Evolutionary conservation across 2,888 invertebrate species (phyloP), one percentile per base, ranked within the genome.

Genomic region (Euplexia lucipara): DNA sequence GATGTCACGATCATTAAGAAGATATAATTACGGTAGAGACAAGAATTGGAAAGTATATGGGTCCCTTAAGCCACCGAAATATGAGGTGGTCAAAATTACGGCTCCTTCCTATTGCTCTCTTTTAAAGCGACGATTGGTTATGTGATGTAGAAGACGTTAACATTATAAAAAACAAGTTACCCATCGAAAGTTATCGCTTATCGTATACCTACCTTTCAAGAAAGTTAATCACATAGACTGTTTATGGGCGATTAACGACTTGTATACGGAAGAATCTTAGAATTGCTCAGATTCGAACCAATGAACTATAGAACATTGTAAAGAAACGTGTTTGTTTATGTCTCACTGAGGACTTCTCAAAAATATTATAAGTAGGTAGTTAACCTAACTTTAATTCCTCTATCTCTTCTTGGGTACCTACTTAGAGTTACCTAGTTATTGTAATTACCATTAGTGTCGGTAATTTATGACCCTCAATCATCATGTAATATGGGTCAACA

Each of bases 141-240:
- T 80, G 76, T 1, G 66, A 57, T 41, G 18, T 60, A 8, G 32
- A 62, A 30, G 85, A 86, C 54, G 80, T 85, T 0, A 22, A 68
- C 0, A 78, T 47, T 22, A 62, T 84, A 51, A 63, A 59, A 2
- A 37, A 52, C 4, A 78, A 79, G 20, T 58, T 86, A 12, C 69
- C n/a, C n/a, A n/a, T n/a, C 70, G 0, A 84, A 86, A 37, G 76
- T 84, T 4, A 65, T 75, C 14, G 79, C 79, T 12, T 22, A 64
- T 22, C 81, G 79, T 44, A n/a, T 48, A 20, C 8, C 77, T 85
- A 2, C 79, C 78, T 1, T 58, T 69, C 22, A 52, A 52, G 5
- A 65, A 75, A 7, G 87, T 83, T 56, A 80, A 79, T 57, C 88
- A 88, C 44, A 48, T 83, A 47, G 87, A 88, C 42, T 85, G 64